Evolutionary conservation across 2,113 vertebrate genomes (phyloP).

Genomic region (Hippolais icterina): DNA sequence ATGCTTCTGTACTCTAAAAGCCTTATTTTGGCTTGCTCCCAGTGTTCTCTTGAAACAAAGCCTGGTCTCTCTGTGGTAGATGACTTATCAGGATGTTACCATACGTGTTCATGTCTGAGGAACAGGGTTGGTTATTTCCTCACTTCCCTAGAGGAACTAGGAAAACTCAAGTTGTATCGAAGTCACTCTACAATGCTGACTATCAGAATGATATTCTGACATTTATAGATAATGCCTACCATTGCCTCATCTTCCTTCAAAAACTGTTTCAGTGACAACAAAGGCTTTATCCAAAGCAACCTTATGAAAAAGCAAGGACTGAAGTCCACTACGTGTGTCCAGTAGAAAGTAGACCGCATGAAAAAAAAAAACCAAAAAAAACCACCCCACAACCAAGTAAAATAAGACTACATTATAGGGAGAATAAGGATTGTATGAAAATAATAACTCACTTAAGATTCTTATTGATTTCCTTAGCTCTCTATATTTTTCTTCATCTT

Average conservation of each 20-base stretch:
- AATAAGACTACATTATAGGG: neutral
- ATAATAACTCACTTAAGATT: neutral
- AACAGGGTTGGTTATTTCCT: neutral
- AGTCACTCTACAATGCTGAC: neutral
- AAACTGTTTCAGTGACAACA: neutral
- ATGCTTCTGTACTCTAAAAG: neutral
- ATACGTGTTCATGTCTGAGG: neutral
- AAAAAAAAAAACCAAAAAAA: neutral
- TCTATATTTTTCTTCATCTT: neutral
- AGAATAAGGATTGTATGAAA: neutral
- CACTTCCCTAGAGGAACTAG: neutral
- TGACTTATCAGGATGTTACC: neutral
- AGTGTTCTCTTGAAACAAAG: neutral
- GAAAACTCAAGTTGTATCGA: neutral
- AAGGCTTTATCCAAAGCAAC: neutral
- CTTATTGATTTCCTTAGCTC: neutral
- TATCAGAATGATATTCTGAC: neutral
- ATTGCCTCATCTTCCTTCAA: neutral
- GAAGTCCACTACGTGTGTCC: accelerated
- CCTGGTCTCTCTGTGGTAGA: neutral
- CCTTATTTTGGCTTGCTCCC: neutral
- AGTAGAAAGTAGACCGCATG: accelerated
- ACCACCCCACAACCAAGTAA: neutral
- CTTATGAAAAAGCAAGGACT: neutral
- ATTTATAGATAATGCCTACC: neutral